A percentile compares a stretch with the other conserved stretches of the same genome.
Conservation (phyloP, 2,113 vertebrate genomes). For the Clarias magur region DNA sequence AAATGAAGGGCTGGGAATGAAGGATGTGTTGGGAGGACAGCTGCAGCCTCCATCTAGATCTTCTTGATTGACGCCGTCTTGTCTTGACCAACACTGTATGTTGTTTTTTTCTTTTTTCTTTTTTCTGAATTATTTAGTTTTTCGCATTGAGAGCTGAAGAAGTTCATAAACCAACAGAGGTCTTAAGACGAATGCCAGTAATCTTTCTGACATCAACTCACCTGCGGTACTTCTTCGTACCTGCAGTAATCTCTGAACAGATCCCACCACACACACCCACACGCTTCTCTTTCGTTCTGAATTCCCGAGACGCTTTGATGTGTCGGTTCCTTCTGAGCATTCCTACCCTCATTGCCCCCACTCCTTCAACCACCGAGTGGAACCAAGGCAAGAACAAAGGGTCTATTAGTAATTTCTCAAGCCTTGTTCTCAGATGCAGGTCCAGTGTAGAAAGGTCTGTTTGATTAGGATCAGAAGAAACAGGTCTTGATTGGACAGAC, state of each 20-base stretch:
- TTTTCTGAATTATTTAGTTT: background rate
- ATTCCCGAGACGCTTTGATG: conserved; percentile 50
- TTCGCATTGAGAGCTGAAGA: background rate
- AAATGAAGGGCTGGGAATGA: conserved; percentile 34
- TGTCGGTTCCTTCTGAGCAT: conserved; percentile 45
- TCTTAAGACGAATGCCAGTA: background rate
- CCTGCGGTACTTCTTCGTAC: conserved; percentile 15
- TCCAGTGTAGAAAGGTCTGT: conserved; percentile 13
- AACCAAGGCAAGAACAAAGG: conserved; percentile 47
- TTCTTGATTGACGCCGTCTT: background rate
- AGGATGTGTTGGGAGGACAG: conserved; percentile 8
- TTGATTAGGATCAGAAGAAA: background rate
- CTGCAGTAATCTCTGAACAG: conserved; percentile 43
- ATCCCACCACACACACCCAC: conserved; percentile 4
- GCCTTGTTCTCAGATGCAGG: conserved; percentile 39
- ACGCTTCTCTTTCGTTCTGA: conserved; percentile 14
- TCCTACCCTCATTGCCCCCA: conserved; percentile 46
- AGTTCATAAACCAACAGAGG: background rate
- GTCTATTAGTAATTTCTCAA: conserved; percentile 36
- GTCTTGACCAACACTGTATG: background rate
- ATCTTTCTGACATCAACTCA: background rate
- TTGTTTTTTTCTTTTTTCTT: background rate
- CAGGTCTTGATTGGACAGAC: background rate
- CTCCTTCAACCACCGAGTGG: conserved; percentile 38
- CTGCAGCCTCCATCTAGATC: conserved; percentile 1